A percentile compares a stretch with the other conserved stretches of the same genome.
phyloP scores from a whole-genome alignment of 2,113 vertebrate genomes.

The Holacanthus passer region DNA sequence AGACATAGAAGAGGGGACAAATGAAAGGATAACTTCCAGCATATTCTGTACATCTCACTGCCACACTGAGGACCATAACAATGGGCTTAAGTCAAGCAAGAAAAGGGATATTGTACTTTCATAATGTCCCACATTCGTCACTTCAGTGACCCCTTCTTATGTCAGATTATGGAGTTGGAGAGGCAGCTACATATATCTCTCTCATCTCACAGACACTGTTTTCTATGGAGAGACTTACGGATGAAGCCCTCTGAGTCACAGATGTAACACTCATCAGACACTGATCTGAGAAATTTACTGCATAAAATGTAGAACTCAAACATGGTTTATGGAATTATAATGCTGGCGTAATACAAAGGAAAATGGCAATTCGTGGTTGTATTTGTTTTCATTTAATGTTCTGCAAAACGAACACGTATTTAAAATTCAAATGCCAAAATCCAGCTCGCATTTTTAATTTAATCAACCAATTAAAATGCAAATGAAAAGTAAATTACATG shows the following conservation, averaged over 20 bases:
- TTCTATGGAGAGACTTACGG: not conserved
- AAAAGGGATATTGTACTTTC: not conserved
- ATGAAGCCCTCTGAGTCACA: not conserved
- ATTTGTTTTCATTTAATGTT: not conserved
- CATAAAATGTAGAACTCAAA: not conserved
- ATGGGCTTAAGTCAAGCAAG: not conserved
- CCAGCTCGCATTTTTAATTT: not conserved
- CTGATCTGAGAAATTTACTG: not conserved
- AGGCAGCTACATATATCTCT: not conserved
- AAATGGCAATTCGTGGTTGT: not conserved
- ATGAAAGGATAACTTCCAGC: constrained; percentile 15
- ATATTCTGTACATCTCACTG: not conserved
- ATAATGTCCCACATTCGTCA: not conserved
- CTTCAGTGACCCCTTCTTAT: not conserved
- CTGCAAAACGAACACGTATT: not conserved
- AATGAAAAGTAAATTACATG: not conserved
- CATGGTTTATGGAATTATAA: not conserved
- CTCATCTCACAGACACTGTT: constrained; percentile 1
- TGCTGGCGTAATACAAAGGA: not conserved
- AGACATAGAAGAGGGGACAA: not conserved
- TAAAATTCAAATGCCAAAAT: constrained; percentile 11
- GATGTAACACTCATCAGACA: not conserved
- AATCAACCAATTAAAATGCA: not conserved
- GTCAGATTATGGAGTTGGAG: not conserved
- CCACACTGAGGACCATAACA: not conserved